Base-by-base conservation (phyloP, 2,888 invertebrate genomes). In the Holacanthella duospinosa region DNA sequence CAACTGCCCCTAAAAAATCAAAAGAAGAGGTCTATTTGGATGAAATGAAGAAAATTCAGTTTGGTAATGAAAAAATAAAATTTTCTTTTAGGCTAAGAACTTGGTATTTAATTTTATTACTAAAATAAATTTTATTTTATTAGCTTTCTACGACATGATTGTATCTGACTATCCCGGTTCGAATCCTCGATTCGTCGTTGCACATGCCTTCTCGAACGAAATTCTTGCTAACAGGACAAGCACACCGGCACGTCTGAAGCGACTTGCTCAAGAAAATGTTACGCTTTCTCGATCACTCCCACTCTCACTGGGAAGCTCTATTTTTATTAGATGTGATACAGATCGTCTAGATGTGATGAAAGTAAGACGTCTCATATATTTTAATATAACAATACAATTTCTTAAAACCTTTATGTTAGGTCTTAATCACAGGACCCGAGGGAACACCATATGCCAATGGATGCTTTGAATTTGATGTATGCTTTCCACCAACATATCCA, bases 331-430 rank as follows among this genome's bases (percentile, higher is more conserved):
- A 72, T 92, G 92, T 78, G 94, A 94, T 80, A 87, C 90, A 67
- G 93, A 94, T 78, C 83, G 94, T 67, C 83, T 94, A 71, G 94
- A 95, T 78, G 86, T 94, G 70, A 94, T 95, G 93, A 95, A 94
- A 83, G 89, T 86, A 75, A 63, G 61, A 19, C 6, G 16, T 43
- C n/a, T n/a, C n/a, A n/a, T n/a, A n/a, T n/a, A n/a, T n/a, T n/a
- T n/a, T n/a, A n/a, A n/a, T n/a, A n/a, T n/a, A n/a, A n/a, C n/a
- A n/a, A n/a, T n/a, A n/a, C n/a, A n/a, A n/a, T n/a, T n/a, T n/a
- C n/a, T n/a, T n/a, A n/a, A n/a, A n/a, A n/a, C n/a, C n/a, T n/a
- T n/a, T n/a, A n/a, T 72, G 63, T 1, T 75, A 88, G 88, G 89
- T 93, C 64, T 80, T 93, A 69, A 93, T 93, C 77, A 93, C 92